A percentile compares a stretch with the other conserved stretches of the same genome.
These are phyloP conservation scores for Aelia acuminata DNA, from an alignment of 2,888 invertebrate species.

Conservation along the genomic window DNA sequence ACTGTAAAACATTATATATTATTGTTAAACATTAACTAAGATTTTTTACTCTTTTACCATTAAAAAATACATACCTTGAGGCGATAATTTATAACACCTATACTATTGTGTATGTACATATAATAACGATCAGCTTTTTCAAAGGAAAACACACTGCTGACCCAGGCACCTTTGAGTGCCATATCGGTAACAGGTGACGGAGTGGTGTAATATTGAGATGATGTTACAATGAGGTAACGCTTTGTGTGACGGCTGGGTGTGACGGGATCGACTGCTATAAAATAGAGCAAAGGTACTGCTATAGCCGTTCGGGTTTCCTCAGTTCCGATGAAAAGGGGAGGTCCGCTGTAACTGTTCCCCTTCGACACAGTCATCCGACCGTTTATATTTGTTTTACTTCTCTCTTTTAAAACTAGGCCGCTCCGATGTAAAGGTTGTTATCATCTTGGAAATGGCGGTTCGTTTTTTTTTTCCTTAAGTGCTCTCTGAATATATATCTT, in stretches of 20 bases:
- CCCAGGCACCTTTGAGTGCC: background rate
- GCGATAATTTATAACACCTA: too few species aligned
- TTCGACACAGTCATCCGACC: constrained; percentile 2
- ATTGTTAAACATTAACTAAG: too few species aligned
- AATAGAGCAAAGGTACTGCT: constrained; percentile 5
- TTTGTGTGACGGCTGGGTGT: background rate
- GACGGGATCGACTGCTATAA: constrained; percentile 31
- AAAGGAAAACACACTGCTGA: background rate
- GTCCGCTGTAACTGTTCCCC: background rate
- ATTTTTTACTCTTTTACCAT: too few species aligned
- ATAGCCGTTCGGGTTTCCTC: constrained; percentile 36
- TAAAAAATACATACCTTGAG: too few species aligned
- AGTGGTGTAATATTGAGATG: background rate
- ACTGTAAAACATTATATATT: too few species aligned
- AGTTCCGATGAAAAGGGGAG: constrained; percentile 30
- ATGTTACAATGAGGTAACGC: background rate
- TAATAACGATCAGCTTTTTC: too few species aligned
- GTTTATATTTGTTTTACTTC: constrained; percentile 34
- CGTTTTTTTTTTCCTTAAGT: too few species aligned
- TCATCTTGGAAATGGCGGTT: background rate
- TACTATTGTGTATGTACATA: too few species aligned
- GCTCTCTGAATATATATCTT: too few species aligned
- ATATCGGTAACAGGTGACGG: background rate
- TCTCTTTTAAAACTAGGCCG: background rate
- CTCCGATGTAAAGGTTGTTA: background rate